Conservation (phyloP, 2,888 invertebrate genomes). For the Yponomeuta evonymella region DNA sequence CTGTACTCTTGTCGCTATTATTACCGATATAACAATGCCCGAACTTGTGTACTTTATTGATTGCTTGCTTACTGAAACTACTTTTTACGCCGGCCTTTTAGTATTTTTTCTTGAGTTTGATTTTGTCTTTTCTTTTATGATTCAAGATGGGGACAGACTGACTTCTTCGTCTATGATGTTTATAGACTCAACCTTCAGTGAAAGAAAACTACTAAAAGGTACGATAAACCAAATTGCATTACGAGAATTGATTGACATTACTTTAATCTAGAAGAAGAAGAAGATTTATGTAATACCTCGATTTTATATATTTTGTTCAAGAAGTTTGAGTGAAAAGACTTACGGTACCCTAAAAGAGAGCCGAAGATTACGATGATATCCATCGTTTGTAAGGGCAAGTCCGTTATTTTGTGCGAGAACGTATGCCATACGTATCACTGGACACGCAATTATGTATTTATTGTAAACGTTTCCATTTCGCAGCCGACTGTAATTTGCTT, state of each 20-base stretch:
- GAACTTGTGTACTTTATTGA: constrained; percentile 18
- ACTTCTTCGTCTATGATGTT: constrained; percentile 3
- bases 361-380: constrained; percentile 4
- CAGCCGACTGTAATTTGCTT: constrained; percentile 71
- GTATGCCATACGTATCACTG: constrained; percentile 67
- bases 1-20: constrained; percentile 39
- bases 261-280: background rate
- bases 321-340: background rate
- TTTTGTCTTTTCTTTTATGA: background rate
- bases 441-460: constrained; percentile 76
- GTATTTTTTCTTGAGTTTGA: constrained; percentile 1
- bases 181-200: background rate
- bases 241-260: background rate
- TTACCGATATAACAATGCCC: constrained; percentile 14
- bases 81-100: background rate
- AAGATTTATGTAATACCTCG: too few relatives aligned
- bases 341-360: background rate
- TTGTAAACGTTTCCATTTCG: constrained; percentile 74
- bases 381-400: constrained; percentile 24
- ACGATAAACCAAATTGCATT: background rate
- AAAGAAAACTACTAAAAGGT: constrained; percentile 1
- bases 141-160: constrained; percentile 2
- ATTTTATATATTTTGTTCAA: too few relatives aligned
- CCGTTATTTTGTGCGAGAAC: constrained; percentile 60
- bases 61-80: constrained; percentile 17